Evolutionary conservation across 2,797 vertebrate genomes (phyloP), one percentile per base, ranked within the genome.

Genomic region (Enteromius thamalakanensis): DNA sequence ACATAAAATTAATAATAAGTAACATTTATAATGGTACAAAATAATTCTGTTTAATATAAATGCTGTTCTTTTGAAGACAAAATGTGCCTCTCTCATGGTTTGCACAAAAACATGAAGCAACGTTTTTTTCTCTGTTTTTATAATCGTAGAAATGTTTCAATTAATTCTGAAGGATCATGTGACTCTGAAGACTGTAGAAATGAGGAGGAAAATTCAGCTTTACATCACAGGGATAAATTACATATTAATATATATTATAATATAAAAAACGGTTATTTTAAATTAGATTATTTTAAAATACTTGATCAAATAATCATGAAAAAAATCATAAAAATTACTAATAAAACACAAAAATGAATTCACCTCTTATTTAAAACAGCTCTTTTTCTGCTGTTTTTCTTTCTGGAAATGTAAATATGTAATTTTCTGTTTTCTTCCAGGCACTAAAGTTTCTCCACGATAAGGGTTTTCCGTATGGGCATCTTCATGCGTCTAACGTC

Each of bases 401-500:
- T 12, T 60, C 58, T 60, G 58, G 11, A 72, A 72, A 71, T 51
- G 26, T 55, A 8, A 75, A 29, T 32, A 19, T 58, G 0, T 34
- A 0, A 3, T 81, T 26, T 55, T 55, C 6, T 78, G 17, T 84
- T 26, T 60, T 81, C 5, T 34, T 81, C 40, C 86, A 99, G 98
- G 95, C 94, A 62, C 91, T 99, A 60, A 97, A 96, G 91, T 97
- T 97, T 88, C 95, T 99, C 4, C 97, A 99, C 14, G 97, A 97
- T 53, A 95, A 96, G 60, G 96, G 97, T 12, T 87, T 98, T 79
- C 96, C 96, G 29, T 98, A 95, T 0, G 98, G 97, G 67, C 98
- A 99, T 87, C 96, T 99, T n/a, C 97, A 99, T 0, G 88, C 96
- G 0, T 95, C 96, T 74, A 99, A 99, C 7, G 92, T 99, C 17